Evolutionary conservation across 1,140 invertebrate species (phyloP).

Genomic region (Drosophila chauvacae): DNA sequence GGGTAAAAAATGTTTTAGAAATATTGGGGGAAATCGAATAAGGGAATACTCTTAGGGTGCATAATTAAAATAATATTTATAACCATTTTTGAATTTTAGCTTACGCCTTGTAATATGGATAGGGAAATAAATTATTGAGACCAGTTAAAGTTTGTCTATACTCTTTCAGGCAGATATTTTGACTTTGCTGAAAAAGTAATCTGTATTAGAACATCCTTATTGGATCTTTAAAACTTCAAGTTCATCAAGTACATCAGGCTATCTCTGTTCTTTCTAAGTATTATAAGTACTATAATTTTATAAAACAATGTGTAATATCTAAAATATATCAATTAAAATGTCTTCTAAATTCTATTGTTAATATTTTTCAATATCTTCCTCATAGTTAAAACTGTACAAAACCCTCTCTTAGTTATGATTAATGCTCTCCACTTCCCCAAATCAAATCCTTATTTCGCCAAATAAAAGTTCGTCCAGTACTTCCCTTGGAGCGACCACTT

Average conservation of each 20-base stretch:
- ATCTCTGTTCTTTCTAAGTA: neutral
- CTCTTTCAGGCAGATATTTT: neutral
- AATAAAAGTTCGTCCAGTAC: constrained; percentile 1
- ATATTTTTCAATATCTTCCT: neutral
- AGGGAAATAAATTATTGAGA: neutral
- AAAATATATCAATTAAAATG: neutral
- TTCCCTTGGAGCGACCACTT: constrained; percentile 6
- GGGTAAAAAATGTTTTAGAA: constrained; percentile 18
- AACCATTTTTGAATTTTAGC: no score
- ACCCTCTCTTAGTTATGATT: neutral
- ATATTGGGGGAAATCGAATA: neutral
- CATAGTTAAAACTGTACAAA: neutral
- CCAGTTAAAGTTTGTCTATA: no score
- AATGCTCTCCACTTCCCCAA: neutral
- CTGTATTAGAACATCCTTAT: neutral
- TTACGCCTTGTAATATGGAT: no score
- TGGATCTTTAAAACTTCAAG: neutral
- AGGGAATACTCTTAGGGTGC: neutral
- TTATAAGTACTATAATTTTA: neutral
- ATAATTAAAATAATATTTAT: no score
- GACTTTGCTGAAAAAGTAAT: neutral
- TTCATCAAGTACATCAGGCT: neutral
- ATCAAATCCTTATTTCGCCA: no score
- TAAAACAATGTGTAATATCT: neutral
- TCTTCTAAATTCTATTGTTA: neutral